Conservation (phyloP, 2,888 invertebrate species). For the Prosopocoilus inquinatus region DNA sequence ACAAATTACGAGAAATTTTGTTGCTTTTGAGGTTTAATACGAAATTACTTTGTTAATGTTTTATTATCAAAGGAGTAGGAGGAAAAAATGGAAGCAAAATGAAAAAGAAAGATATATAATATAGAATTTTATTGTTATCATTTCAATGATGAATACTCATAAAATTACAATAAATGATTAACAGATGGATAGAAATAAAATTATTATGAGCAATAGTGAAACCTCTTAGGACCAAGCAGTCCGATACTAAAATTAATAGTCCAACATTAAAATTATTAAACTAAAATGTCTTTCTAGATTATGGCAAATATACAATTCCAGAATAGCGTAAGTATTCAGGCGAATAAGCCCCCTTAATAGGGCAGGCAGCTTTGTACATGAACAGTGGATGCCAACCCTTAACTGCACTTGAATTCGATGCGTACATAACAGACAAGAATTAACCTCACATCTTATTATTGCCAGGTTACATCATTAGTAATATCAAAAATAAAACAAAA, state of each 20-base stretch:
- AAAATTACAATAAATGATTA: constrained; percentile 54
- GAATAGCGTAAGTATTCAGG: constrained; percentile 48
- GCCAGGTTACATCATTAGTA: constrained; percentile 49
- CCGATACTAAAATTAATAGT: constrained; percentile 34
- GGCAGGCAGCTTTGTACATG: constrained; percentile 48
- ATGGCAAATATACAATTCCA: constrained; percentile 52
- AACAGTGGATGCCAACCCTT: constrained; percentile 45
- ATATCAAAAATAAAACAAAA: constrained; percentile 52
- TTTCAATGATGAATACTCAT: constrained; percentile 52
- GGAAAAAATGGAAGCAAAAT: background rate
- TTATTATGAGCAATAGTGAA: constrained; percentile 52
- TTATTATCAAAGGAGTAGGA: too few relatives aligned
- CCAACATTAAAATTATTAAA: constrained; percentile 39
- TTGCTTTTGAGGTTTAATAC: too few relatives aligned
- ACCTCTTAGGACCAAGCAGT: constrained; percentile 46
- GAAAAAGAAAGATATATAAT: constrained; percentile 47
- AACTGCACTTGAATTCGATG: constrained; percentile 52
- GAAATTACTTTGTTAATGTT: too few relatives aligned
- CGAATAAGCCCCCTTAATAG: constrained; percentile 38
- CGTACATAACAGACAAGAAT: constrained; percentile 33
- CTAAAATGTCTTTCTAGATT: constrained; percentile 44
- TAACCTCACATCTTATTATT: constrained; percentile 48
- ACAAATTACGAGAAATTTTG: too few relatives aligned
- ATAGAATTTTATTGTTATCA: constrained; percentile 53
- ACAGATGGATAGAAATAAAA: constrained; percentile 52